A percentile compares a stretch with the other conserved stretches of the same genome.
These are phyloP conservation scores for Drosophila algonquin DNA, from an alignment of 2,888 invertebrate species.

Conservation along the genomic window DNA sequence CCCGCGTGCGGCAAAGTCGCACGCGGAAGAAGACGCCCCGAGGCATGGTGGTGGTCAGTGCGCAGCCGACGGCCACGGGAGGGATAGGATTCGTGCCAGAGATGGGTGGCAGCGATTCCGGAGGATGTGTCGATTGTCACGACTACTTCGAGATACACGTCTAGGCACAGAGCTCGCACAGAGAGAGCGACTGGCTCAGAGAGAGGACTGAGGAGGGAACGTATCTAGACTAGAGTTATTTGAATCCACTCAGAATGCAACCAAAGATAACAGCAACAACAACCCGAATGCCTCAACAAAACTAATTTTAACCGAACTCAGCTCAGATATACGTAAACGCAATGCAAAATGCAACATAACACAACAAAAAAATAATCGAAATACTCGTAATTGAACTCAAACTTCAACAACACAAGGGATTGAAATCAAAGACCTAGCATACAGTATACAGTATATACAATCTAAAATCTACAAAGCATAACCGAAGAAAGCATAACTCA, in stretches of 20 bases:
- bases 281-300: slow-evolving; percentile 74
- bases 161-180: slow-evolving; percentile 78
- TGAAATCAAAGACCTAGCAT: slow-evolving; percentile 54
- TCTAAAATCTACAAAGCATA: slow-evolving; percentile 4
- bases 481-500: slow-evolving; percentile 13
- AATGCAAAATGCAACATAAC: slow-evolving; percentile 36
- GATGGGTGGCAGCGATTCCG: slow-evolving; percentile 61
- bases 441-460: slow-evolving; percentile 28
- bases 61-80: slow-evolving; percentile 58
- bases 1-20: slow-evolving; percentile 86
- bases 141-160: slow-evolving; percentile 87
- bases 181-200: neutral
- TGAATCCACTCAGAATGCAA: slow-evolving; percentile 35
- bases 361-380: slow-evolving; percentile 32
- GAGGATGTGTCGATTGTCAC: slow-evolving; percentile 84
- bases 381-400: slow-evolving; percentile 39
- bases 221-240: slow-evolving; percentile 12
- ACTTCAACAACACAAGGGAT: slow-evolving; percentile 59
- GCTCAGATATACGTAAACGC: slow-evolving; percentile 63
- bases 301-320: slow-evolving; percentile 61
- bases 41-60: slow-evolving; percentile 71
- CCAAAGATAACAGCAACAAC: slow-evolving; percentile 50
- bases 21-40: slow-evolving; percentile 86
- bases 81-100: slow-evolving; percentile 61
- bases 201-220: slow-evolving; percentile 1